Evolutionary conservation across 2,797 vertebrate species (phyloP).

Genomic region (Zalophus californianus): DNA sequence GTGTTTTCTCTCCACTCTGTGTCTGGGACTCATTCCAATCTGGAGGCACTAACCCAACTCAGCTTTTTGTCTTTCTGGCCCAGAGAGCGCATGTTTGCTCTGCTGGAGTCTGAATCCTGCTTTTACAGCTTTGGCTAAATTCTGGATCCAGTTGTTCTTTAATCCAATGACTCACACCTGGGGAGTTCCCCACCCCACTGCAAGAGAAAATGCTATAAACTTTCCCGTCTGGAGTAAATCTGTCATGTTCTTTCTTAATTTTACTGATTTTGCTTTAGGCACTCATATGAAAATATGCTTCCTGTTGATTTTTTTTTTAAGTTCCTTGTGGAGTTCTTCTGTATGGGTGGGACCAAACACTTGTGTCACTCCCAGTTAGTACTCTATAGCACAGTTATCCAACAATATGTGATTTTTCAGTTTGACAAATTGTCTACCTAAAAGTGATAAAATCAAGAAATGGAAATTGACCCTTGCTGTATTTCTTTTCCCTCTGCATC

Average conservation of each 20-base stretch:
- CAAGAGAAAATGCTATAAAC: conserved; percentile 63
- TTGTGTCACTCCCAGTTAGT: conserved; percentile 43
- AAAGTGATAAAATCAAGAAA: conserved; percentile 63
- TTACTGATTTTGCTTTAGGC: conserved; percentile 58
- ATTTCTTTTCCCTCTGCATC: not conserved
- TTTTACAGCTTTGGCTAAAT: conserved; percentile 63
- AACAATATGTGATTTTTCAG: conserved; percentile 52
- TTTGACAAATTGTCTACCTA: not conserved
- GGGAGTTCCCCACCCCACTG: conserved; percentile 8
- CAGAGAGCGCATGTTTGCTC: conserved; percentile 23
- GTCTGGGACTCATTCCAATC: conserved; percentile 19
- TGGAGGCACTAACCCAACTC: not conserved
- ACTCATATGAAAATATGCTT: conserved; percentile 60
- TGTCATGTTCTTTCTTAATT: conserved; percentile 32
- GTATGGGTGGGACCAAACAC: conserved; percentile 48
- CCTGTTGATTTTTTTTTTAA: not conserved
- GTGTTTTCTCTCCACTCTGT: not conserved
- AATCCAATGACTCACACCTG: conserved; percentile 68
- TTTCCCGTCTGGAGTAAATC: conserved; percentile 48
- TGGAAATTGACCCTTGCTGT: conserved; percentile 41
- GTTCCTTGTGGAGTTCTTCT: conserved; percentile 46
- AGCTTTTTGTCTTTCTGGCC: conserved; percentile 28
- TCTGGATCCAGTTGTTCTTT: conserved; percentile 28
- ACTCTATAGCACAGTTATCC: conserved; percentile 12
- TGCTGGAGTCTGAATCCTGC: conserved; percentile 21